Evolutionary conservation across 2,888 invertebrate species (phyloP), one percentile per base, ranked within the genome.

Genomic region (Erebia ligea): DNA sequence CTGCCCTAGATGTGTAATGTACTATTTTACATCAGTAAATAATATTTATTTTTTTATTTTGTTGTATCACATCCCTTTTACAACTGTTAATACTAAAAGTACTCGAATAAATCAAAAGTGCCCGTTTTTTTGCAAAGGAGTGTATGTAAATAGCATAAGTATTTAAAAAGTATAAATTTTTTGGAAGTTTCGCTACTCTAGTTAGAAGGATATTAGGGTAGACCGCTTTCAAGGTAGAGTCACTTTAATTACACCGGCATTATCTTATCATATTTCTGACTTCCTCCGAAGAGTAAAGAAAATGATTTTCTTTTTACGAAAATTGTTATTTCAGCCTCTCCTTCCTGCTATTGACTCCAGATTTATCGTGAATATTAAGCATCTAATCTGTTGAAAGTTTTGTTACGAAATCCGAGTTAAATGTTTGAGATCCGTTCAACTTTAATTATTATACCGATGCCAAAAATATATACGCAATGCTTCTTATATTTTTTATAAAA

Each of bases 171-270:
- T 15, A 58, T 34, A 34, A 13, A 6, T 15, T 1, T 25, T 58
- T 58, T 8, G 6, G 25, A 34, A 58, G 25, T 11, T 9, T 15
- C 34, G 34, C 13, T 25, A 54, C 13, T 62, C 21, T n/a, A 52
- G 52, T 64, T 34, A 50, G 52, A 64, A 64, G 52, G 10, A 34
- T 13, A 15, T 1, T 52, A 4, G 25, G n/a, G 56, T 6, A 40
- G 42, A 56, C 15, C 10, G 61, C 45, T 59, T 59, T 58, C 45
- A 59, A 57, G 21, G 54, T 21, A 50, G 66, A 52, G 59, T 50
- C 54, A 54, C 59, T 50, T 17, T 67, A 67, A 67, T 59, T 67
- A 59, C 59, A 67, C n/a, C 40, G 67, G 15, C 57, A 58, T 67
- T 67, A 58, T 59, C 50, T 67, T 59, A 67, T 59, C 67, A 34